Evolutionary conservation across 2,888 invertebrate species (phyloP), one percentile per base, ranked within the genome.

Genomic region (Resseliella maxima): DNA sequence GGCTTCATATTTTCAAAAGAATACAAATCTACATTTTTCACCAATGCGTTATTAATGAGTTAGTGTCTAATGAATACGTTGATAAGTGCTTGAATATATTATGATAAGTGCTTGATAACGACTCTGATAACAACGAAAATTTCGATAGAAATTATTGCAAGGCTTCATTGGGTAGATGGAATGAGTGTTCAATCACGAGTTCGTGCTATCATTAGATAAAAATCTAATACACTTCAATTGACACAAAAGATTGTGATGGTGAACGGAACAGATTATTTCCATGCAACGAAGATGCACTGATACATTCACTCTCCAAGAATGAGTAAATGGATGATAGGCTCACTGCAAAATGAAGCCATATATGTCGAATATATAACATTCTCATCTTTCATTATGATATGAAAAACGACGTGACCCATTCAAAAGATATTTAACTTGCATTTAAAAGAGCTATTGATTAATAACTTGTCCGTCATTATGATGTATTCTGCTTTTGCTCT

Each of bases 361-460:
- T 18, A 59, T 24, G 59, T 59, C 12, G 24, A 59, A 59, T 24
- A 27, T 18, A 15, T 50, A 8, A 15, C 8, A 50, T 18, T 50
- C 12, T 18, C 46, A 2, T 15, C 46, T 50, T 18, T 50, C 46
- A 59, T 24, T n/a, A 24, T 27, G 24, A 24, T 2, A 59, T n/a
- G 59, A 24, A 12, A 50, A 24, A 50, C 59, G 59, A 59, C 59
- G 59, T 59, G 59, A 59, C 59, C 59, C 27, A 59, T 8, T 59
- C 59, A 59, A 59, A 59, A 59, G 59, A 59, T 59, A 59, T 59
- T 59, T 59, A 59, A 59, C 59, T 59, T 6, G 59, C 24, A 24
- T 59, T 59, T 59, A 24, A 27, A 59, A 6, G 59, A 59, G 59
- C 59, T 59, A 27, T 59, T 59, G 46, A 50, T 59, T 59, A 27